Conservation (phyloP, 2,113 vertebrate species). For the Podarcis cretensis region DNA sequence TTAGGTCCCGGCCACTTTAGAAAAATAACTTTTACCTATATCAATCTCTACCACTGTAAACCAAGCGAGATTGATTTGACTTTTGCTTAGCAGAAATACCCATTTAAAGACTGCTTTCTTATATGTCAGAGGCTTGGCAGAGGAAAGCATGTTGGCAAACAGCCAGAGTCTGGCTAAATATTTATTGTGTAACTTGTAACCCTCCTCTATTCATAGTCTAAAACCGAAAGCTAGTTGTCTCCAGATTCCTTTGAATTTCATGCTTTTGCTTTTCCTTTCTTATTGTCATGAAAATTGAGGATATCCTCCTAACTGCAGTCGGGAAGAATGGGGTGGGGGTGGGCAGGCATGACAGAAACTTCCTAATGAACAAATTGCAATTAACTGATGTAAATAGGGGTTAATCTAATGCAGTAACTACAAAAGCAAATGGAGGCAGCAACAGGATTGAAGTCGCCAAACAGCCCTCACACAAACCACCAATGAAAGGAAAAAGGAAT, state of each 20-base stretch:
- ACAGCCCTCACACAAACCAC: neutral
- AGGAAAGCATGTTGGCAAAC: constrained; percentile 35
- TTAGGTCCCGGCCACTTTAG: neutral
- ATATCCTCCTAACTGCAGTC: constrained; percentile 72
- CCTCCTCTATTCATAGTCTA: constrained; percentile 76
- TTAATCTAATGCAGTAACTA: constrained; percentile 1
- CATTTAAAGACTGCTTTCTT: neutral
- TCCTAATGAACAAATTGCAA: constrained; percentile 43
- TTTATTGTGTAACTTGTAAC: constrained; percentile 80
- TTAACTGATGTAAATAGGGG: neutral
- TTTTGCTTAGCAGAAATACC: constrained; percentile 8
- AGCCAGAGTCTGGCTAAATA: constrained; percentile 76
- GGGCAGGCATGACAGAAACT: constrained; percentile 16
- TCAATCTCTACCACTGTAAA: neutral
- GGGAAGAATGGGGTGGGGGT: neutral
- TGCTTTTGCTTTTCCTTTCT: constrained; percentile 70
- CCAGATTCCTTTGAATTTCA: constrained; percentile 71
- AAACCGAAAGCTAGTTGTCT: constrained; percentile 62
- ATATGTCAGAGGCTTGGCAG: constrained; percentile 2
- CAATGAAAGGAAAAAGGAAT: neutral
- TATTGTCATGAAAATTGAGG: constrained; percentile 80
- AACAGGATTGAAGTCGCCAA: neutral
- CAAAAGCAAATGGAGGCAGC: neutral
- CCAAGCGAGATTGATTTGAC: neutral
- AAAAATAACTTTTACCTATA: constrained; percentile 6